These are phyloP conservation scores for Melanotaenia pygmaea DNA, from an alignment of 2,797 vertebrate genomes.

Conservation along the genomic window DNA sequence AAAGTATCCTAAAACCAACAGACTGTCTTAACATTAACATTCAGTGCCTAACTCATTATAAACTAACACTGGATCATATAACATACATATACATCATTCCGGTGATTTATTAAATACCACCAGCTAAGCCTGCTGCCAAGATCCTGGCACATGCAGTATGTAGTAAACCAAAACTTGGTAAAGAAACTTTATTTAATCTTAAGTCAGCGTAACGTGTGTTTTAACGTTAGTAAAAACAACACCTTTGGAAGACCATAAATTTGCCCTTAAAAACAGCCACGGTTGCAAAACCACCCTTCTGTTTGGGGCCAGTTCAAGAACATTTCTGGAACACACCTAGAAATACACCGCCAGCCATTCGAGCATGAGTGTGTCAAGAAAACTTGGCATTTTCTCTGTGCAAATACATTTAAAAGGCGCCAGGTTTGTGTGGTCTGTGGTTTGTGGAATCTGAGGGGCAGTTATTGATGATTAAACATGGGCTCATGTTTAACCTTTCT, in stretches of 20 bases:
- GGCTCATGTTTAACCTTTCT: conserved; percentile 16
- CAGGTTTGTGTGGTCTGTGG: conserved; percentile 49
- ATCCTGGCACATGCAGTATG: too few species aligned
- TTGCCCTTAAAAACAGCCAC: conserved; percentile 20
- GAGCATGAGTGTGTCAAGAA: conserved; percentile 23
- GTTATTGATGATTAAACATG: conserved; percentile 18
- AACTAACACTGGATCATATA: too few species aligned
- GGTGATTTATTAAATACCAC: too few species aligned
- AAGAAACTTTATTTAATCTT: too few species aligned
- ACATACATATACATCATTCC: too few species aligned
- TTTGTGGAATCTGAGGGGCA: conserved; percentile 33
- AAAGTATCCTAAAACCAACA: too few species aligned
- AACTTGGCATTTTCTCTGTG: conserved; percentile 31
- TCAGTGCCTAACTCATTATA: too few species aligned
- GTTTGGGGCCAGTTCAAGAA: conserved; percentile 28
- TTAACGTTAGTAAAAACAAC: conserved; percentile 14
- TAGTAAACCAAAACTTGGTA: too few species aligned
- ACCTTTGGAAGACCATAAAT: not conserved
- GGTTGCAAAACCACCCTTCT: conserved; percentile 20
- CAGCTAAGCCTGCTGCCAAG: too few species aligned
- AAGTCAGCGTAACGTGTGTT: not conserved
- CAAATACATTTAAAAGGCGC: conserved; percentile 47
- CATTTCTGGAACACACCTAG: conserved; percentile 27
- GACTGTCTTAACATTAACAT: too few species aligned
- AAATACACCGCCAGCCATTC: conserved; percentile 44